Evolutionary conservation across 2,888 invertebrate species (phyloP).

Genomic region (Exocentrus adspersus): DNA sequence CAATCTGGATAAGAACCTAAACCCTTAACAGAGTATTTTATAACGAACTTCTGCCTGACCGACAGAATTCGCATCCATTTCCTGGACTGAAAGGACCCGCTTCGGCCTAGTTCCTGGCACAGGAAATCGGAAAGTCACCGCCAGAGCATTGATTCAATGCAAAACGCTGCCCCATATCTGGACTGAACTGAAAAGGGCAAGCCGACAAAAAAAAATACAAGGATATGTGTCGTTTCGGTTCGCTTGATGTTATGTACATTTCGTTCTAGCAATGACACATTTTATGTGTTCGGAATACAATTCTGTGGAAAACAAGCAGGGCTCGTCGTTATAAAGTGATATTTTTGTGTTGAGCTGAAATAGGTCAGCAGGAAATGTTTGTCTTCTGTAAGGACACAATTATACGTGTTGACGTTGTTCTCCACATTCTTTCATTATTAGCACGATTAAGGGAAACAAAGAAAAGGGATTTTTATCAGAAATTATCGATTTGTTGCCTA

Average conservation of each 20-base stretch:
- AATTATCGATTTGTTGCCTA: no score
- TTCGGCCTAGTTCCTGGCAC: slow-evolving; percentile 22
- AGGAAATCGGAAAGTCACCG: slow-evolving; percentile 29
- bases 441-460: no score
- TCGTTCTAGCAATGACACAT: neutral
- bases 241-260: neutral
- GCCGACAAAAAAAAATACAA: slow-evolving; percentile 13
- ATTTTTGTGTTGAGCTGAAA: neutral
- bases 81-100: slow-evolving; percentile 16
- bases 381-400: no score
- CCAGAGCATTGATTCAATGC: slow-evolving; percentile 24
- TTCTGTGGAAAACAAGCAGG: neutral
- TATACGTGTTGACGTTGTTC: no score
- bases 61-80: slow-evolving; percentile 23
- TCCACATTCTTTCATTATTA: no score
- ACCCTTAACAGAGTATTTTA: slow-evolving; percentile 27
- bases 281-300: neutral
- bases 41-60: slow-evolving; percentile 26
- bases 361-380: neutral
- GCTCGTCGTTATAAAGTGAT: neutral
- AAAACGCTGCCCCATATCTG: slow-evolving; percentile 15
- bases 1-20: slow-evolving; percentile 24
- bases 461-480: no score
- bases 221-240: neutral
- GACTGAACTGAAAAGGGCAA: slow-evolving; percentile 3